Conservation (phyloP, 1,140 invertebrate genomes). For the Pachypeltis micranthus region DNA sequence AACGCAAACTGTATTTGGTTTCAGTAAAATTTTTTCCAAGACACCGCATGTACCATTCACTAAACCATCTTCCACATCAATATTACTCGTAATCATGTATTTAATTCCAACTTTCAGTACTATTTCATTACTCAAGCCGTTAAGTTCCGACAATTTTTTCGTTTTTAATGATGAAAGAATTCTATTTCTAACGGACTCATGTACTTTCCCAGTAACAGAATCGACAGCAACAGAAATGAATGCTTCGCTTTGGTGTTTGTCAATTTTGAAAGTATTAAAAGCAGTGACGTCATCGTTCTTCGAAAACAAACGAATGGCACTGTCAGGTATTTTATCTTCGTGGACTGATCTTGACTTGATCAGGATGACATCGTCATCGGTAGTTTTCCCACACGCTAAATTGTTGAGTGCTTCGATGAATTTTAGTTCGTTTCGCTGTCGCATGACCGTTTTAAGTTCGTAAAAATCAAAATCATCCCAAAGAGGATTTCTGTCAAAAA, state of each 20-base stretch:
- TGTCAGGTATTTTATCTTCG: neutral
- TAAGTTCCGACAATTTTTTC: neutral
- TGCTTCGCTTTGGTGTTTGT: neutral
- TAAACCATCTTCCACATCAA: neutral
- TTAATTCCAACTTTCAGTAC: slow-evolving; percentile 9
- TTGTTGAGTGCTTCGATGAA: neutral
- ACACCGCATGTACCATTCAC: neutral
- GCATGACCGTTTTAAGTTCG: neutral
- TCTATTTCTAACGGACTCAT: neutral
- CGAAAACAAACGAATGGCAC: neutral
- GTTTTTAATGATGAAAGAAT: neutral
- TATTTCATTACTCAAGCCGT: neutral
- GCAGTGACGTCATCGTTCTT: neutral
- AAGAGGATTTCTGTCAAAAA: neutral
- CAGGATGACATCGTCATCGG: neutral
- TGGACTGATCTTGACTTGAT: neutral
- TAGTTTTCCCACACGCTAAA: neutral
- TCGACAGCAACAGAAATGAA: neutral
- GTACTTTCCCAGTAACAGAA: neutral
- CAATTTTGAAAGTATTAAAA: neutral
- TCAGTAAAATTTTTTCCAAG: too few species aligned
- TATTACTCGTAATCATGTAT: neutral
- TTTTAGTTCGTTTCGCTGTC: neutral
- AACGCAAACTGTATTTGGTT: too few species aligned
- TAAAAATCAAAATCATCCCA: slow-evolving; percentile 22